Conservation (phyloP, 2,797 vertebrate genomes). For the Anisognathus igniventris region DNA sequence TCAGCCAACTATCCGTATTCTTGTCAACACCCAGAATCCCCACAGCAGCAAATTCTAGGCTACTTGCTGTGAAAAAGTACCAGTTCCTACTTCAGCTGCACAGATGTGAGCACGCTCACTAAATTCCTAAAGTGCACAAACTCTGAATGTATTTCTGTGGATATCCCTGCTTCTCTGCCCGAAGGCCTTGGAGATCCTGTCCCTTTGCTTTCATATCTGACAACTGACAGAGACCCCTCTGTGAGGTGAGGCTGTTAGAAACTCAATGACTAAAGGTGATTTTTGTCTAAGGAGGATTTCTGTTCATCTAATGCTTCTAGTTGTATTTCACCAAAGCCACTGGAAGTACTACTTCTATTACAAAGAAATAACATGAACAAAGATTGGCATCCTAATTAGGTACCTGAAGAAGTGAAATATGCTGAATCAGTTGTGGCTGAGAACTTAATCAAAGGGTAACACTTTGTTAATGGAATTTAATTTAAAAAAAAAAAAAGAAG, state of each 20-base stretch:
- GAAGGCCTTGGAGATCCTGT: not conserved
- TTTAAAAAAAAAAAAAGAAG: not conserved
- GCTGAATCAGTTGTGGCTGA: not conserved
- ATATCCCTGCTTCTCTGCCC: not conserved
- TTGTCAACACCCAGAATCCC: not conserved
- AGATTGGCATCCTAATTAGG: not conserved
- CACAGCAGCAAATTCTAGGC: not conserved
- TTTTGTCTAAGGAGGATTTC: not conserved
- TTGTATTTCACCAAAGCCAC: not conserved
- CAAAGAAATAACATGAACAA: not conserved
- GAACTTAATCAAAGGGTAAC: not conserved
- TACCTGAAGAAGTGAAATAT: not conserved
- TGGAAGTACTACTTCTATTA: not conserved
- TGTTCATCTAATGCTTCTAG: not conserved
- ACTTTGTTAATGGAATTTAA: not conserved
- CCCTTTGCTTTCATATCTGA: not conserved
- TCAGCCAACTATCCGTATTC: not conserved
- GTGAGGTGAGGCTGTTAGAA: not conserved
- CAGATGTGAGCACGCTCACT: not conserved
- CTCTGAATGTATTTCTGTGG: not conserved
- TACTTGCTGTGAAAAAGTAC: not conserved
- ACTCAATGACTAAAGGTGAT: rapidly evolving
- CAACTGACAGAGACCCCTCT: not conserved
- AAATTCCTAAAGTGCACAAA: not conserved
- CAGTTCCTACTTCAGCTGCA: not conserved